Evolutionary conservation across 2,888 invertebrate species (phyloP), one percentile per base, ranked within the genome.

Genomic region (Phyllotreta striolata): DNA sequence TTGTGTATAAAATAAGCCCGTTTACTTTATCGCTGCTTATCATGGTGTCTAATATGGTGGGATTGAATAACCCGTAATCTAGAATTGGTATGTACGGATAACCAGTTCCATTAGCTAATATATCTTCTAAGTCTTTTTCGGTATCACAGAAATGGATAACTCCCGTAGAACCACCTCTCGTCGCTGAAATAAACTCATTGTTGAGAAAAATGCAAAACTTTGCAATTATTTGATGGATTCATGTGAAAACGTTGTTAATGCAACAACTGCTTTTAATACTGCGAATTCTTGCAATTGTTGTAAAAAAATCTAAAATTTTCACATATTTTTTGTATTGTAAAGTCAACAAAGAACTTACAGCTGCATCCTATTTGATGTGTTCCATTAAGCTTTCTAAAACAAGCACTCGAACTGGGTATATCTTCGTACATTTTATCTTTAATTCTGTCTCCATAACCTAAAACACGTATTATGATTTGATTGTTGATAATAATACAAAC

Each of bases 331-430:
- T n/a, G n/a, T n/a, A n/a, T n/a, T n/a, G n/a, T n/a, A n/a, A n/a
- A n/a, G n/a, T n/a, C n/a, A n/a, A n/a, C n/a, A n/a, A n/a, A n/a
- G n/a, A 62, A 86, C 91, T 88, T 86, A 96, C 96, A 95, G 56
- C 93, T 89, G 81, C 98, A 98, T 66, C 98, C 98, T 72, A 91
- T 90, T 83, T 97, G 95, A 83, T 96, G 94, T 8, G 98, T 98
- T 63, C 91, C 96, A 86, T 98, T 98, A 67, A 98, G 83, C 66
- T 95, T 86, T 68, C 96, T 87, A 78, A 95, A 95, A 83, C 98
- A 98, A 56, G 91, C 89, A 62, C 87, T 85, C 49, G 88, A 86
- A 51, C 90, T 91, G 72, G 86, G 84, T 58, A 95, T 88, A 8
- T 87, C 81, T 72, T 88, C 87, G 76, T 94, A 95, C 84, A 95